These are phyloP conservation scores for Hypsibius dujardini DNA, from an alignment of 1,140 invertebrate genomes.

Conservation along the genomic window DNA sequence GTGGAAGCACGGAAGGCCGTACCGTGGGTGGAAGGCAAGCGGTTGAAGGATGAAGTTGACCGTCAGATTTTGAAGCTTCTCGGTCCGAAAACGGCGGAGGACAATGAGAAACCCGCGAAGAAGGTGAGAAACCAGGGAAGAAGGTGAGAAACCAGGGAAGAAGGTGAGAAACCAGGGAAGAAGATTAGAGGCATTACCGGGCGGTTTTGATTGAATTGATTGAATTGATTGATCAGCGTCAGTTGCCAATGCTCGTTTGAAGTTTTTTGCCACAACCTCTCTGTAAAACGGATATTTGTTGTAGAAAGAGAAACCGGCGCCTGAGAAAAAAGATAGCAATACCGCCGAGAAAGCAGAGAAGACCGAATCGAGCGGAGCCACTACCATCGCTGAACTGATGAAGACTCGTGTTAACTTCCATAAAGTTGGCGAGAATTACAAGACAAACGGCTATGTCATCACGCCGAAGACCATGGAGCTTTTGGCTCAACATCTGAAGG, in stretches of 20 bases:
- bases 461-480: slow-evolving; percentile 67
- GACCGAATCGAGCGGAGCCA: slow-evolving; percentile 29
- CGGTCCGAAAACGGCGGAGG: slow-evolving; percentile 75
- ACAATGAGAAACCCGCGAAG: slow-evolving; percentile 47
- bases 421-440: slow-evolving; percentile 90
- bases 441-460: slow-evolving; percentile 91
- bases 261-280: no score
- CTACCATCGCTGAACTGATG: slow-evolving; percentile 73
- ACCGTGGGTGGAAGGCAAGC: slow-evolving; percentile 87
- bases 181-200: no score
- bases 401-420: slow-evolving; percentile 77
- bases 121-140: slow-evolving; percentile 45
- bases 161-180: no score
- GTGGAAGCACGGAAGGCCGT: slow-evolving; percentile 46
- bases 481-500: slow-evolving; percentile 64
- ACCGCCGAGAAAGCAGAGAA: no score
- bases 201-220: no score
- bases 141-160: no score
- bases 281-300: no score
- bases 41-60: slow-evolving; percentile 80
- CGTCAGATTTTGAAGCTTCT: slow-evolving; percentile 62
- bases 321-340: no score
- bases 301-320: no score
- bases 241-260: no score
- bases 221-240: no score